Evolutionary conservation across 2,888 invertebrate genomes (phyloP).

Genomic region (Periphyllus acericola): DNA sequence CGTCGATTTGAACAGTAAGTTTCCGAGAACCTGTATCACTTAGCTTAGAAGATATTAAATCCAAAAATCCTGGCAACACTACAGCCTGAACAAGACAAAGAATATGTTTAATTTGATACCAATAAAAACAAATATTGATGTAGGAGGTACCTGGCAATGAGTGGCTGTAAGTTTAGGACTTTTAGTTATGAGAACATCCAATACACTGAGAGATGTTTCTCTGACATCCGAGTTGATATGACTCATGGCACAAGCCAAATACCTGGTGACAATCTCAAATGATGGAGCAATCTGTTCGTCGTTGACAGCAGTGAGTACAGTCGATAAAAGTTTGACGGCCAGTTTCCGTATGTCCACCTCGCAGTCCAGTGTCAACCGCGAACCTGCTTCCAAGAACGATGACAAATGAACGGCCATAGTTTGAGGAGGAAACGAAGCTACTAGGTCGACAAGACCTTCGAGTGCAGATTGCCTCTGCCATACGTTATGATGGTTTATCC

Average conservation of each 20-base stretch:
- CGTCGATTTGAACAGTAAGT: slow-evolving; percentile 60
- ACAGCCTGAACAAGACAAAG: slow-evolving; percentile 47
- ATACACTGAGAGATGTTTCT: slow-evolving; percentile 82
- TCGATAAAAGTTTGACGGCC: slow-evolving; percentile 69
- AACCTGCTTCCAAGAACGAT: slow-evolving; percentile 76
- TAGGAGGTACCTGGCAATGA: slow-evolving; percentile 70
- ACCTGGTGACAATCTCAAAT: slow-evolving; percentile 80
- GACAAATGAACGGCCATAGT: slow-evolving; percentile 73
- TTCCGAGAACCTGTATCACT: slow-evolving; percentile 67
- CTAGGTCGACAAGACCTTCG: slow-evolving; percentile 70
- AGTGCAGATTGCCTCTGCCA: slow-evolving; percentile 75
- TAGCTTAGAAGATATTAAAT: slow-evolving; percentile 78
- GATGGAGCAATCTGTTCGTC: slow-evolving; percentile 75
- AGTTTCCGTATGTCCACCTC: slow-evolving; percentile 72
- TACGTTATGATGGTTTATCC: slow-evolving; percentile 81
- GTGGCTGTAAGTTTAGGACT: slow-evolving; percentile 75
- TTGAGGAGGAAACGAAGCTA: slow-evolving; percentile 69
- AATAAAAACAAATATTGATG: too few species aligned
- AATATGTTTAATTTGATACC: too few species aligned
- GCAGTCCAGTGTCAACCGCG: slow-evolving; percentile 78
- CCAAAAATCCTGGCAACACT: slow-evolving; percentile 81
- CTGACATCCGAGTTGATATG: slow-evolving; percentile 84
- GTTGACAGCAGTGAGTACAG: slow-evolving; percentile 66
- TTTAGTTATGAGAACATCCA: slow-evolving; percentile 80
- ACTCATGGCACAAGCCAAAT: slow-evolving; percentile 89